A percentile compares a stretch with the other conserved stretches of the same genome.
Evolutionary conservation across 2,113 vertebrate genomes (phyloP).

Genomic region (Anolis carolinensis): DNA sequence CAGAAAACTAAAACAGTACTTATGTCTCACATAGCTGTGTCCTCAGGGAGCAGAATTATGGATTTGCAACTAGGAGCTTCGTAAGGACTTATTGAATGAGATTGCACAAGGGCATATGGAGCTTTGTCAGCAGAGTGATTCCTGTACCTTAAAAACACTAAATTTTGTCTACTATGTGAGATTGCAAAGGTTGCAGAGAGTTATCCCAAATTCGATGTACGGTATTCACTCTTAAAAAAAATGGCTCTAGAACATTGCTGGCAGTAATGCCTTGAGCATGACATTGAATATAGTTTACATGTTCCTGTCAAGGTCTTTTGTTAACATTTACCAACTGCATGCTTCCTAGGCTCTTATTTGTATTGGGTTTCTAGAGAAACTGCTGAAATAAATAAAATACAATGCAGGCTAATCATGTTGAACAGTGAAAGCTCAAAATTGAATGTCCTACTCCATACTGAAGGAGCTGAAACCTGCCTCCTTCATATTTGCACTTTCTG

Average conservation of each 20-base stretch:
- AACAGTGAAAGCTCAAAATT: slow-evolving; percentile 73
- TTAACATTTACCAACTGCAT: slow-evolving; percentile 81
- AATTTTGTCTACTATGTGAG: slow-evolving; percentile 75
- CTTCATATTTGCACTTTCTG: slow-evolving; percentile 90
- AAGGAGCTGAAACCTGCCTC: slow-evolving; percentile 79
- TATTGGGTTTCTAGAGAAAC: slow-evolving; percentile 73
- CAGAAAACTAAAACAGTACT: slow-evolving; percentile 79
- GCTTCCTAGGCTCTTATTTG: slow-evolving; percentile 74
- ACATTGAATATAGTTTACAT: slow-evolving; percentile 80
- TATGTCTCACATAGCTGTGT: slow-evolving; percentile 81
- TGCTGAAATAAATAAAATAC: slow-evolving; percentile 31
- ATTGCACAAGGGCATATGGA: slow-evolving; percentile 77
- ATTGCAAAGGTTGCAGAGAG: slow-evolving; percentile 81
- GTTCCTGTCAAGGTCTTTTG: slow-evolving; percentile 80
- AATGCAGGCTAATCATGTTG: slow-evolving; percentile 72
- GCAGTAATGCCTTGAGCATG: slow-evolving; percentile 80
- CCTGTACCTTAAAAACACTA: slow-evolving; percentile 69
- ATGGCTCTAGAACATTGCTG: slow-evolving; percentile 77
- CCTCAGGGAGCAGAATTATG: slow-evolving; percentile 86
- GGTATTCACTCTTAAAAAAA: slow-evolving; percentile 77
- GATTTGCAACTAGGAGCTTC: slow-evolving; percentile 84
- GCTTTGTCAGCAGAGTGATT: slow-evolving; percentile 73
- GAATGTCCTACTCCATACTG: slow-evolving; percentile 78
- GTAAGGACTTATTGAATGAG: slow-evolving; percentile 79
- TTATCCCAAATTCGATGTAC: slow-evolving; percentile 80